Base-by-base conservation (phyloP, 2,797 vertebrate genomes). In the Champsocephalus gunnari region DNA sequence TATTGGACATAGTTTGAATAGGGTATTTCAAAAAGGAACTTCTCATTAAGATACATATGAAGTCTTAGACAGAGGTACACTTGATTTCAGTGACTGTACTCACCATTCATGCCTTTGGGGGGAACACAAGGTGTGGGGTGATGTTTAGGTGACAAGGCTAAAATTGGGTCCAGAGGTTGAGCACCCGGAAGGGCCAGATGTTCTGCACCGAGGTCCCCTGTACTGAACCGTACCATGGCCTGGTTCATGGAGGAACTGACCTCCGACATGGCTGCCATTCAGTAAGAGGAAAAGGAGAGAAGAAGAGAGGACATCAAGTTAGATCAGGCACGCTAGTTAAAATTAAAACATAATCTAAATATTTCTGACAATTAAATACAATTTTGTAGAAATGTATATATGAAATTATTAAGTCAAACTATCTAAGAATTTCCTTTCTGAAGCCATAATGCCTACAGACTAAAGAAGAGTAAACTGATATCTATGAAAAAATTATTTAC, bases 41-140 rank as follows among this genome's bases (percentile, higher is more conserved):
- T 48, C 14, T 70, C 21, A 63, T 72, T 38, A 38, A 41, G 38
- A 61, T 57, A 51, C 16, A 65, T 5, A 75, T 68, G 3, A 61
- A 34, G 11, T 49, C 16, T 73, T 32, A 34, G 24, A 43, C 5
- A 6, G 17, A 73, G 24, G 38, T 24, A 79, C 34, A 64, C 19
- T 38, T 69, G 14, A 48, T 9, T 48, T 63, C 9, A 60, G 43
- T 11, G 51, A 51, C 17, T 24, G 9, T 57, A 80, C 93, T 94
- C 83, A 98, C 97, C 97, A 4, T 95, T 96, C 92, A 98, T 96
- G 80, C 95, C 94, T 75, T 96, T 96, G 28, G 73, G 56, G 0
- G 91, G 89, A 61, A 83, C 50, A 70, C 82, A 94, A 44, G 89
- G 90, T 4, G 87, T 53, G 5, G 92, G 93, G 1, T 92, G 78